Evolutionary conservation across 2,797 vertebrate species (phyloP).

Genomic region (Cuculus canorus): DNA sequence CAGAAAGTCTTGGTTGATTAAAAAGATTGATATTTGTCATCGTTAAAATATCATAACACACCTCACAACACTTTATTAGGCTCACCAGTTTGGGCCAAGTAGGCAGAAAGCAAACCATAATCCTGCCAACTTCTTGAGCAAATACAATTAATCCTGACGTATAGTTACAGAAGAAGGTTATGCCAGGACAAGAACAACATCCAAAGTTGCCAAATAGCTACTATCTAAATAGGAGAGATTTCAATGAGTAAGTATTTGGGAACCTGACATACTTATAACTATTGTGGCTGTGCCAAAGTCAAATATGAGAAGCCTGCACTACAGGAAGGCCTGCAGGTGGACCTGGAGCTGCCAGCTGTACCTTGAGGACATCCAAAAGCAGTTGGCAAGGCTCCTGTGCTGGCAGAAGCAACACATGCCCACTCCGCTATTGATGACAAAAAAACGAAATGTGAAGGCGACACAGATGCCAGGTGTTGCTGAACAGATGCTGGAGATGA

Average conservation of each 20-base stretch:
- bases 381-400: not conserved
- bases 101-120: conserved; percentile 19
- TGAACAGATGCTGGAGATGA: conserved; percentile 6
- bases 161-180: conserved; percentile 32
- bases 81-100: not conserved
- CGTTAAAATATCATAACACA: not conserved
- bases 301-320: not conserved
- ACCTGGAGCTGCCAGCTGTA: not conserved
- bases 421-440: fast-evolving
- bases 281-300: not conserved
- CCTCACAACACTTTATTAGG: conserved; percentile 20
- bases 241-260: conserved; percentile 12
- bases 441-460: not conserved
- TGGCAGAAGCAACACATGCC: not conserved
- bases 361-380: conserved; percentile 16
- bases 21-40: conserved; percentile 33
- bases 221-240: conserved; percentile 42
- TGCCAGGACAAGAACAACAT: conserved; percentile 31
- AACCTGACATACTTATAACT: not conserved
- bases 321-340: not conserved
- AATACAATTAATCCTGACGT: conserved; percentile 36
- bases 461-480: not conserved
- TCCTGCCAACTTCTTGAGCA: conserved; percentile 41
- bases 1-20: not conserved
- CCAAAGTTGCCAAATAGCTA: conserved; percentile 32